These are phyloP conservation scores for Dendroctonus ponderosae DNA, from an alignment of 1,140 invertebrate species.

Conservation along the genomic window DNA sequence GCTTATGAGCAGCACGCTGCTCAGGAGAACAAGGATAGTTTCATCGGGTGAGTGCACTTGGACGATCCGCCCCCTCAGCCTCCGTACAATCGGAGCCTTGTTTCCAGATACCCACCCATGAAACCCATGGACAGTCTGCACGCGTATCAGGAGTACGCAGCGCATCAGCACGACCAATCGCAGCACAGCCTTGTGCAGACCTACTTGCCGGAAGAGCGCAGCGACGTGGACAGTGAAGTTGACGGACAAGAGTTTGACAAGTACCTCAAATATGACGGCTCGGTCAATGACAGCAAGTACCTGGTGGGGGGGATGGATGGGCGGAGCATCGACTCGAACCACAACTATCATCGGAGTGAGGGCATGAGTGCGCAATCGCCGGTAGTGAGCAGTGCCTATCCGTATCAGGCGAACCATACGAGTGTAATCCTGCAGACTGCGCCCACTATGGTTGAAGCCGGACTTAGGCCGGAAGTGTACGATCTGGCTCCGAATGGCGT, in stretches of 20 bases:
- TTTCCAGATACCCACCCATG: slow-evolving; percentile 27
- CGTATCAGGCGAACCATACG: slow-evolving; percentile 49
- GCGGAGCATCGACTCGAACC: slow-evolving; percentile 57
- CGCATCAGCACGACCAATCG: slow-evolving; percentile 52
- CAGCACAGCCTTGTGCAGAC: slow-evolving; percentile 39
- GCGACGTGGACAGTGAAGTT: slow-evolving; percentile 54
- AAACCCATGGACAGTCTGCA: slow-evolving; percentile 32
- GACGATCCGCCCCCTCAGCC: background rate
- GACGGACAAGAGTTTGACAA: slow-evolving; percentile 65
- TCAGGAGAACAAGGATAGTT: slow-evolving; percentile 33
- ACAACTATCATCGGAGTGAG: slow-evolving; percentile 54
- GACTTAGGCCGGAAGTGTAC: slow-evolving; percentile 44
- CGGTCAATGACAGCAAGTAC: slow-evolving; percentile 11
- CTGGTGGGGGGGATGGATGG: slow-evolving; percentile 44
- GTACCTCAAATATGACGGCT: slow-evolving; percentile 60
- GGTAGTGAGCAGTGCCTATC: slow-evolving; percentile 34
- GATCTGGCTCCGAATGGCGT: slow-evolving; percentile 41
- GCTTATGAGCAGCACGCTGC: slow-evolving; percentile 35
- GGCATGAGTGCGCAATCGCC: slow-evolving; percentile 26
- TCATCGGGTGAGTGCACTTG: slow-evolving; percentile 25
- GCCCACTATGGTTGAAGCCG: slow-evolving; percentile 42
- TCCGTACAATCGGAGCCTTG: background rate
- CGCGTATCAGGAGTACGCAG: slow-evolving; percentile 49
- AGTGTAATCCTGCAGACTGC: slow-evolving; percentile 52
- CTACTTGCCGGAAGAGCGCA: slow-evolving; percentile 48